phyloP scores from a whole-genome alignment of 2,888 invertebrate species.

The Hyles lineata region DNA sequence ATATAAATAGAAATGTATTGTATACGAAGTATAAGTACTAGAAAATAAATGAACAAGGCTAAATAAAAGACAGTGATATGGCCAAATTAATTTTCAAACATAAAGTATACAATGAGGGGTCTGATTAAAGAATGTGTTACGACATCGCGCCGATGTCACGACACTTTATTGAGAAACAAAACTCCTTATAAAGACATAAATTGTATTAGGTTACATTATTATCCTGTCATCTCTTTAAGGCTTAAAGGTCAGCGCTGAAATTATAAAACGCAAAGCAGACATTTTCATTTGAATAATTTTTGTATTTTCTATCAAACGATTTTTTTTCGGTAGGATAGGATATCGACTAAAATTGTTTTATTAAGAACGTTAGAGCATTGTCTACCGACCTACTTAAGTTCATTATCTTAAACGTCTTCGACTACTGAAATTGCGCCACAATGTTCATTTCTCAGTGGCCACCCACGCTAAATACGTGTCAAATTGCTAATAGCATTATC shows the following conservation, averaged over 20 bases:
- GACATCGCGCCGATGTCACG: conserved; percentile 25
- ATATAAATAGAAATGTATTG: conserved; percentile 8
- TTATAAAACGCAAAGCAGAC: conserved; percentile 28
- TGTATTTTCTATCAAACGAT: not conserved
- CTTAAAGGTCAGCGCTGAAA: conserved; percentile 34
- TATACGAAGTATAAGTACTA: not conserved
- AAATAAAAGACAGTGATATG: not conserved
- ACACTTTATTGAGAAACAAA: conserved; percentile 27
- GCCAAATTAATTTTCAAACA: not conserved
- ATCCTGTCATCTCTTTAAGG: conserved; percentile 28
- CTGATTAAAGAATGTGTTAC: conserved; percentile 26
- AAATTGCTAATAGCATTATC: conserved; percentile 80
- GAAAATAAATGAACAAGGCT: not conserved
- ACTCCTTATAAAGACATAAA: conserved; percentile 29
- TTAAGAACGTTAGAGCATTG: conserved; percentile 52
- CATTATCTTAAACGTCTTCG: conserved; percentile 64
- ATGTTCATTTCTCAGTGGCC: conserved; percentile 68
- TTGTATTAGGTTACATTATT: conserved; percentile 27
- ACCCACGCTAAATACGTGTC: conserved; percentile 79
- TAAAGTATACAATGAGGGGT: not conserved
- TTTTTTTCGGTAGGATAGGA: conserved; percentile 1
- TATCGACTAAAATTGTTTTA: conserved; percentile 40
- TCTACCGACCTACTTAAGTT: conserved; percentile 61
- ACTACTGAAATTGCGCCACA: conserved; percentile 66
- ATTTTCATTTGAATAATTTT: not conserved